Base-by-base conservation (phyloP, 2,888 invertebrate species). In the Galeopsomyia nigrocyanea region DNA sequence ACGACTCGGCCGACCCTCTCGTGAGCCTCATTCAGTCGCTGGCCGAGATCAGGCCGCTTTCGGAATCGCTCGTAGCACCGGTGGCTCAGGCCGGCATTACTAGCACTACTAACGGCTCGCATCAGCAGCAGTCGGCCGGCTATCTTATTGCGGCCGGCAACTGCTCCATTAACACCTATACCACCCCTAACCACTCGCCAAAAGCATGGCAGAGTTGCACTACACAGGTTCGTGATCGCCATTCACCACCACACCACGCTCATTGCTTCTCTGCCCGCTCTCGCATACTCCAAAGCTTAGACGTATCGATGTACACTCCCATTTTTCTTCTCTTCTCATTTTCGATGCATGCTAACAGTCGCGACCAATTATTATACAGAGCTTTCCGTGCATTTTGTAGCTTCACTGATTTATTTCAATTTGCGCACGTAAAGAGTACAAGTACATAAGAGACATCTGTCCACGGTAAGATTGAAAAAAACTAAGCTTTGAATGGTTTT, bases 191-290 rank as follows among this genome's bases (percentile, higher is more conserved):
- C 78, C 85, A 85, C 78, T 85, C 84, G 80, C 84, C 85, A 82
- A 86, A 85, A 85, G 84, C 85, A 85, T 86, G 86, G 86, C 86
- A 85, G 81, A 82, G 74, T 80, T 80, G 82, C 76, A 65, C 46
- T 75, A 56, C 67, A 39, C 85, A 86, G 86, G 86, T 86, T 86
- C 82, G 85, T 85, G 7, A 39, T 26, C 26, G 39, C 39, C 39
- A 39, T 39, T 39, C 39, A 39, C 39, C 39, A 10, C 39, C 39
- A 39, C 39, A 13, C 13, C 39, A 39, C 39, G 39, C 39, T 26
- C 2, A 26, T 3, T 26, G 26, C 26, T 10, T 39, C 39, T 39
- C 68, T 53, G 56, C 31, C 39, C 57, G 47, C 60, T 14, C 55
- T 1, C 22, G 46, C 46, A 13, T n/a, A 22, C 47, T 17, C 53